These are phyloP conservation scores for Teinopalpus imperialis DNA, from an alignment of 2,888 invertebrate species.

Conservation along the genomic window DNA sequence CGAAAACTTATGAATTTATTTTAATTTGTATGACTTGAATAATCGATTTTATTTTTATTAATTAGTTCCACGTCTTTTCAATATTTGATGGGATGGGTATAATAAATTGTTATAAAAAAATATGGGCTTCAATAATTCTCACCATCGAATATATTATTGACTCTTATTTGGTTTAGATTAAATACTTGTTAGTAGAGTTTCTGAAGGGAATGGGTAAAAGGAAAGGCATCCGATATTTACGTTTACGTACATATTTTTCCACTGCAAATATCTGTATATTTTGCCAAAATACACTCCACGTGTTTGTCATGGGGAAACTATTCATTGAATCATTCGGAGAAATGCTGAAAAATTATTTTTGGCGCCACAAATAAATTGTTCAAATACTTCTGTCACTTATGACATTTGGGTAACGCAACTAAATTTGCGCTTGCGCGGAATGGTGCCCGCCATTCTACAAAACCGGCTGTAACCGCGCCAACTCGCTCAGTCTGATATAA, in stretches of 20 bases:
- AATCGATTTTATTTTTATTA: too few species aligned
- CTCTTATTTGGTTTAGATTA: too few species aligned
- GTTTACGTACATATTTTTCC: slow-evolving; percentile 6
- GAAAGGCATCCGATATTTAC: slow-evolving; percentile 5
- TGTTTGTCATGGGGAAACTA: slow-evolving; percentile 57
- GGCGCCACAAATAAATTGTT: slow-evolving; percentile 66
- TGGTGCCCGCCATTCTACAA: slow-evolving; percentile 64
- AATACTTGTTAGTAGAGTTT: too few species aligned
- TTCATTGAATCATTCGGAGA: slow-evolving; percentile 68
- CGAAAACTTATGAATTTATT: too few species aligned
- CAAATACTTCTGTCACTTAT: slow-evolving; percentile 54
- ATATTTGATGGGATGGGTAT: too few species aligned
- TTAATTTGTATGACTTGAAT: too few species aligned
- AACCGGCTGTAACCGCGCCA: slow-evolving; percentile 68
- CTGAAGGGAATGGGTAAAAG: too few species aligned
- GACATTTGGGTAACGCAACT: slow-evolving; percentile 46
- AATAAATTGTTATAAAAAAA: too few species aligned
- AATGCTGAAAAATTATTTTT: slow-evolving; percentile 46
- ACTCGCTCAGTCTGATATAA: slow-evolving; percentile 78
- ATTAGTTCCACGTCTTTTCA: too few species aligned
- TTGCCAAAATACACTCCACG: slow-evolving; percentile 35
- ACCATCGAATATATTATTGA: too few species aligned
- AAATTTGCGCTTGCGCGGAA: slow-evolving; percentile 69
- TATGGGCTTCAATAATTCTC: too few species aligned
- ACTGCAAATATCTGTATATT: slow-evolving; percentile 15